Evolutionary conservation across 2,797 vertebrate species (phyloP).

Genomic region (Rhynchotus rufescens): DNA sequence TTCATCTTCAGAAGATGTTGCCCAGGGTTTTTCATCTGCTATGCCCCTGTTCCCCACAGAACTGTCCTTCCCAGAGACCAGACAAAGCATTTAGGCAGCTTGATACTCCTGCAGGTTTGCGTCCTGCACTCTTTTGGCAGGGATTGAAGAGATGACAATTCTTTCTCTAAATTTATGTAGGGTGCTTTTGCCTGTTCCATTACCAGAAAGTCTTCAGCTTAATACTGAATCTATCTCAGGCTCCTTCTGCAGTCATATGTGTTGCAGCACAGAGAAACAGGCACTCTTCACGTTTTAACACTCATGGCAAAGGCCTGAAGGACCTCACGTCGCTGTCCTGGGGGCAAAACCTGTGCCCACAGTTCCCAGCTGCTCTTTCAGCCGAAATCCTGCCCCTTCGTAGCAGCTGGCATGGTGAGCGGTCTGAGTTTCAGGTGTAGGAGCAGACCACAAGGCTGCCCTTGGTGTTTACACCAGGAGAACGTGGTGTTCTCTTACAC

Average conservation of each 20-base stretch:
- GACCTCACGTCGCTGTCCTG: background rate
- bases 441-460: background rate
- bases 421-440: background rate
- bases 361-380: background rate
- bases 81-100: rapidly evolving
- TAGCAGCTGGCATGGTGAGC: background rate
- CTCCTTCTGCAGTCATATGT: background rate
- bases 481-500: background rate
- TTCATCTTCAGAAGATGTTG: background rate
- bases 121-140: background rate
- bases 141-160: background rate
- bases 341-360: background rate
- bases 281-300: background rate
- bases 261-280: background rate
- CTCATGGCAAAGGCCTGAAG: background rate
- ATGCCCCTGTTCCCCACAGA: background rate
- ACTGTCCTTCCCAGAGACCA: background rate
- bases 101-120: too few relatives aligned
- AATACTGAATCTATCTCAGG: background rate
- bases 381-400: background rate
- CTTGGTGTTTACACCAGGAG: background rate
- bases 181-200: background rate
- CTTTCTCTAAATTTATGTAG: background rate
- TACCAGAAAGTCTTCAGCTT: background rate
- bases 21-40: background rate